Conservation (phyloP, 2,113 vertebrate species). For the Tyrannus savana region DNA sequence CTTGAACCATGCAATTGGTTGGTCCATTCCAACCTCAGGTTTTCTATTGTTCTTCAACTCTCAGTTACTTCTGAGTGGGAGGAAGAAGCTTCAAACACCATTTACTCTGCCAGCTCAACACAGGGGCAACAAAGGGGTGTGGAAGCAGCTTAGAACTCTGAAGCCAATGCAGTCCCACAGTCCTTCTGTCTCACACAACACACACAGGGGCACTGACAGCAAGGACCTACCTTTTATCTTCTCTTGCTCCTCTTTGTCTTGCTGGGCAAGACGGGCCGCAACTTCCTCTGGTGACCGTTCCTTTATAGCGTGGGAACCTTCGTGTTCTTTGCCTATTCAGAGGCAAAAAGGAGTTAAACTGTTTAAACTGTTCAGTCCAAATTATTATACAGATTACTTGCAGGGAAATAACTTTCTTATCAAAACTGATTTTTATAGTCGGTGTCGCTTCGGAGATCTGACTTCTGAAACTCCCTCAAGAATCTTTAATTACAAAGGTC, state of each 20-base stretch:
- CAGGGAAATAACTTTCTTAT: neutral
- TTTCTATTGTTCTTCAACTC: neutral
- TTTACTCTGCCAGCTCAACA: neutral
- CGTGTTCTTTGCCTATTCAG: conserved; percentile 67
- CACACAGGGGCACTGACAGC: rapidly evolving
- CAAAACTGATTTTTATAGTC: neutral
- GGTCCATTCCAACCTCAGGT: neutral
- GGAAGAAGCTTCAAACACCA: neutral
- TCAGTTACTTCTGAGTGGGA: neutral
- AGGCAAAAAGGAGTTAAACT: conserved; percentile 30
- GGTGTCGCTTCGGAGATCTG: neutral
- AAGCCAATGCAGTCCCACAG: neutral
- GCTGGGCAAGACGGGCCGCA: conserved; percentile 84
- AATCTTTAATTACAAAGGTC: neutral
- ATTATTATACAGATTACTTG: neutral
- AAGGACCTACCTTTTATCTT: conserved; percentile 75
- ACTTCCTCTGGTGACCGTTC: conserved; percentile 89
- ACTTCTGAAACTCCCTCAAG: neutral
- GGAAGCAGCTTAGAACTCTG: neutral
- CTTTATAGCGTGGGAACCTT: conserved; percentile 55
- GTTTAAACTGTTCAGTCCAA: conserved; percentile 10
- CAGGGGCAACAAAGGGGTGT: neutral
- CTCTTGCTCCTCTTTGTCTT: conserved; percentile 86
- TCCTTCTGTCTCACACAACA: rapidly evolving
- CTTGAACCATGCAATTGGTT: neutral